Evolutionary conservation across 2,888 invertebrate genomes (phyloP), one percentile per base, ranked within the genome.

Genomic region (Cremastinae sp.): DNA sequence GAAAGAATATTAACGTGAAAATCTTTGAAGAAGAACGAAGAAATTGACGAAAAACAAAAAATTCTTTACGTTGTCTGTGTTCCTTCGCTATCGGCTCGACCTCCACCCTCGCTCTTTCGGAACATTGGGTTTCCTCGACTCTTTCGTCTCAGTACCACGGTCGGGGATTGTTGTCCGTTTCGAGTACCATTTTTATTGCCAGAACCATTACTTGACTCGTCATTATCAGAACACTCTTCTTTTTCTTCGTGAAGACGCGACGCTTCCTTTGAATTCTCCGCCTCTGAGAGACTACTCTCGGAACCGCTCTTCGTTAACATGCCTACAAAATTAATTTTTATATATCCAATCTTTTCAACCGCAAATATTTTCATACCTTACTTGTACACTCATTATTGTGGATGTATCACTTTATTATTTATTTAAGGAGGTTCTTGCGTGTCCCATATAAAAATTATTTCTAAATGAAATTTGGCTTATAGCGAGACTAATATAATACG

Each of bases 231-330:
- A 81, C 94, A 94, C 0, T 92, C 93, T 84, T 94, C 94, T 81
- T 94, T 94, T 81, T 94, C 94, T 73, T 95, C 94, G 79, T 94
- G 94, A 65, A 93, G 92, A 78, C 94, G 92, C 4, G 92, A 92
- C 0, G 94, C 93, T 83, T 94, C 94, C 84, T 95, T 95, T 4
- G 94, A 92, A 85, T 94, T 94, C 22, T 91, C 94, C 0, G 94
- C 93, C 84, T 96, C 96, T 0, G 96, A 96, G 62, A 96, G 91
- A 78, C 96, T 96, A 85, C 96, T 96, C 85, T 96, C 97, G 0
- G 96, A 96, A n/a, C 94, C 96, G 18, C 96, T 96, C 90, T 96
- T 96, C 61, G 93, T 93, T 61, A 96, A 87, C 80, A 90, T 90
- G 58, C 91, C 92, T 88, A 77, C 2, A 62, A 80, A 55, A 64